Conservation (phyloP, 2,888 invertebrate species). For the Spisula solida region DNA sequence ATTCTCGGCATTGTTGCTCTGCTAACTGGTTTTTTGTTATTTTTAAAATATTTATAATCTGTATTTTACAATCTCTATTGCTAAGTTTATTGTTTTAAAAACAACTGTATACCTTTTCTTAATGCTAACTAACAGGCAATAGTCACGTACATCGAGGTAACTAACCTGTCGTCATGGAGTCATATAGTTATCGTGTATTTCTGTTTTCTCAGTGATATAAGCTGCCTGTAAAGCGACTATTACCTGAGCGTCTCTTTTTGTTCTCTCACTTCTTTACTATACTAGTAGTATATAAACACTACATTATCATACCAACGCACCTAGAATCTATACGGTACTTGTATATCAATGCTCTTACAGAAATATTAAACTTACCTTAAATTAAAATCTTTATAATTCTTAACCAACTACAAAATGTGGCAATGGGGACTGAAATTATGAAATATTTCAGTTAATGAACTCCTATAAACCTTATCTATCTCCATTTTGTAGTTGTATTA, state of each 20-base stretch:
- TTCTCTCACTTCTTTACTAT: background rate
- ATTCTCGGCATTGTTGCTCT: background rate
- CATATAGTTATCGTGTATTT: conserved; percentile 12
- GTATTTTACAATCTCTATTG: background rate
- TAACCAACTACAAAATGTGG: too few relatives aligned
- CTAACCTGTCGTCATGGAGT: conserved; percentile 41
- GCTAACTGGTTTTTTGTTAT: conserved; percentile 10
- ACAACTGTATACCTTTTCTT: conserved; percentile 50
- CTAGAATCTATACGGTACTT: too few relatives aligned
- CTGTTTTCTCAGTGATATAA: conserved; percentile 22
- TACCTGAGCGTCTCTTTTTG: conserved; percentile 11
- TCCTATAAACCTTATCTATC: too few relatives aligned
- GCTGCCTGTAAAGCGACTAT: background rate
- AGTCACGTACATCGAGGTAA: conserved; percentile 68
- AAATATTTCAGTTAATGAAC: too few relatives aligned
- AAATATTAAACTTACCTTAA: too few relatives aligned
- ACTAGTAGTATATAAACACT: background rate
- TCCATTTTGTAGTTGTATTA: too few relatives aligned
- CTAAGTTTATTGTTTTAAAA: conserved; percentile 23
- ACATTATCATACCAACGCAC: background rate
- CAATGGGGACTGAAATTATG: too few relatives aligned
- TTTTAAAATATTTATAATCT: background rate
- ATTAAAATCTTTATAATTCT: too few relatives aligned
- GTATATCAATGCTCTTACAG: too few relatives aligned
- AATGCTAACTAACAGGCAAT: conserved; percentile 65